Percentiles rank a stretch among this genome's conserved stretches.
Evolutionary conservation across 2,888 invertebrate species (phyloP).

Genomic region (Apamea anceps): DNA sequence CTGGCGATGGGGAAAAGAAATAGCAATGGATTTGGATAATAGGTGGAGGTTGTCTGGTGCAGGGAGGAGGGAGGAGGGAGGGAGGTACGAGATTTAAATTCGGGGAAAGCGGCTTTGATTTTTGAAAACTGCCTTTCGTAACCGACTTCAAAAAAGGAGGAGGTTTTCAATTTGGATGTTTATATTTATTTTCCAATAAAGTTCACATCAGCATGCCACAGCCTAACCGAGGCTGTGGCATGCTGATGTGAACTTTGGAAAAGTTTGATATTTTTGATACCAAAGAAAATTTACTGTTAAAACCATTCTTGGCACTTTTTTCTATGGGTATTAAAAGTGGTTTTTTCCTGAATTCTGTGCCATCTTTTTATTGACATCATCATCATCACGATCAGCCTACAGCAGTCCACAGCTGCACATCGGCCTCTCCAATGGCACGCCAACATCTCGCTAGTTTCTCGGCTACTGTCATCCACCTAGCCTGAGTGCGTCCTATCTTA

Average conservation of each 20-base stretch:
- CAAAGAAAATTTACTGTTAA: background rate
- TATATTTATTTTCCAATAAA: background rate
- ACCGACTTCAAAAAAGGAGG: too few species aligned
- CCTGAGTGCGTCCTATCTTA: background rate
- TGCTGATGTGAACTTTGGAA: background rate
- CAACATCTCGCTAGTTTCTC: background rate
- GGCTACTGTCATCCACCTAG: background rate
- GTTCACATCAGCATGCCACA: too few species aligned
- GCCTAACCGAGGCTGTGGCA: background rate
- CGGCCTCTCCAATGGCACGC: background rate
- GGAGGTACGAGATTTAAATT: constrained; percentile 23
- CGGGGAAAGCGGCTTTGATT: constrained; percentile 11
- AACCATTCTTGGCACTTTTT: background rate
- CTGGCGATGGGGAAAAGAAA: constrained; percentile 20
- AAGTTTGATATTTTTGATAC: background rate
- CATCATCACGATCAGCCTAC: background rate
- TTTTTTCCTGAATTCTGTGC: background rate
- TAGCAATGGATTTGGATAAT: constrained; percentile 36
- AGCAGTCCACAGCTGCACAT: background rate
- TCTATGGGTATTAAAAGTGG: background rate
- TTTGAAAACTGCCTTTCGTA: background rate
- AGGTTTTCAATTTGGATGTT: too few species aligned
- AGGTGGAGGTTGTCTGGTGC: constrained; percentile 11
- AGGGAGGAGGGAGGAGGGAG: too few species aligned
- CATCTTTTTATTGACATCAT: background rate